Conservation (phyloP, 2,797 vertebrate genomes). For the Enteromius viviparus region DNA sequence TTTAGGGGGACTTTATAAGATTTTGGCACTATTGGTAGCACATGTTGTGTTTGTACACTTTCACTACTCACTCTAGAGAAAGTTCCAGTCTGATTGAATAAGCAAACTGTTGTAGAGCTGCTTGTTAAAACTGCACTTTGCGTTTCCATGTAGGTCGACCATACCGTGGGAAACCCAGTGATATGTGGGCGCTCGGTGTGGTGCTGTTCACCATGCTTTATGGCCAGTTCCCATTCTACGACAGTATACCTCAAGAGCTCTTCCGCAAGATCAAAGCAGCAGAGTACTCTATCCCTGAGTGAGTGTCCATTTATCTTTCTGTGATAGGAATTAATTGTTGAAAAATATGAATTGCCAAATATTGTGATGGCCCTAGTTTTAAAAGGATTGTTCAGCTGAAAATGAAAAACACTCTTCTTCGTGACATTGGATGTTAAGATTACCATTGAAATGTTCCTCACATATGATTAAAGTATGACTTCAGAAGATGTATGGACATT, state of each 20-base stretch:
- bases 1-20: background rate
- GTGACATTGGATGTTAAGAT: background rate
- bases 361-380: background rate
- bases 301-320: slow-evolving; percentile 69
- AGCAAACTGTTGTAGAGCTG: background rate
- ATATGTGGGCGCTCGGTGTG: slow-evolving; percentile 98
- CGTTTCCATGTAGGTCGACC: slow-evolving; percentile 84
- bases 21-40: background rate
- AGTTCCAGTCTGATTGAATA: background rate
- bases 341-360: background rate
- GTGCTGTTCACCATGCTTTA: slow-evolving; percentile 99
- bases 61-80: background rate
- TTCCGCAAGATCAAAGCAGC: slow-evolving; percentile 99
- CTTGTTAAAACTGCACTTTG: background rate
- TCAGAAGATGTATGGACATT: background rate
- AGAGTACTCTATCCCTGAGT: slow-evolving; percentile 98
- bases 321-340: background rate
- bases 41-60: background rate
- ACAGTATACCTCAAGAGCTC: slow-evolving; percentile 99
- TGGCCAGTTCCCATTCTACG: slow-evolving; percentile 98
- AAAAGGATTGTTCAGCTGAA: background rate
- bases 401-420: background rate
- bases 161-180: slow-evolving; percentile 95
- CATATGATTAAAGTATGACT: background rate
- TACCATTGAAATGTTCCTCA: background rate